phyloP scores from a whole-genome alignment of 2,888 invertebrate species.

The Mythimna vitellina region DNA sequence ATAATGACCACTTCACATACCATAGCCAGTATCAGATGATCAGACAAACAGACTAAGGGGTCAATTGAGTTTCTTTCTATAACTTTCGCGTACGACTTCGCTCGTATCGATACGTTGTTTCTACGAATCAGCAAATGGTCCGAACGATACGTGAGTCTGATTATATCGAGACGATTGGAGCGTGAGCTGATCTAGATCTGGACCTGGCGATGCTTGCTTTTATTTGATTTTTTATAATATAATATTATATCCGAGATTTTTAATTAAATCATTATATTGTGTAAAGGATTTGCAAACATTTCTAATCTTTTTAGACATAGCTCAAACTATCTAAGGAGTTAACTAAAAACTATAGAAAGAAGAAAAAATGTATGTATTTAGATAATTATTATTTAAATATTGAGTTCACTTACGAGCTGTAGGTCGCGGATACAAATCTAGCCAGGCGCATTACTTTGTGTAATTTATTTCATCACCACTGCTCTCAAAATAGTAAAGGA shows the following conservation, averaged over 20 bases:
- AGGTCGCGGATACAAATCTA: no score
- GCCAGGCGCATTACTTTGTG: no score
- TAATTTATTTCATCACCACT: no score
- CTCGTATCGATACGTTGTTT: slow-evolving; percentile 54
- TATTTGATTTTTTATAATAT: slow-evolving; percentile 10
- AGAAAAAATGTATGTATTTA: neutral
- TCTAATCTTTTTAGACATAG: no score
- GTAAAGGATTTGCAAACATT: no score
- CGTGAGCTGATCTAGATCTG: slow-evolving; percentile 45
- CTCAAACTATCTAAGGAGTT: neutral
- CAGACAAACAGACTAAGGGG: slow-evolving; percentile 33
- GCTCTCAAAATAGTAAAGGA: no score
- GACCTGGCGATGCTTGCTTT: slow-evolving; percentile 32
- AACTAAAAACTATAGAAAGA: neutral
- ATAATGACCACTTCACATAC: slow-evolving; percentile 10
- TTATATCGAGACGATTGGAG: slow-evolving; percentile 65
- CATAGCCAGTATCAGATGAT: slow-evolving; percentile 14
- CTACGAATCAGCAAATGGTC: slow-evolving; percentile 69
- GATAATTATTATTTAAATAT: neutral
- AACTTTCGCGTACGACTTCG: slow-evolving; percentile 66
- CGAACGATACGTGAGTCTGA: slow-evolving; percentile 69
- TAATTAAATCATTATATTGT: no score
- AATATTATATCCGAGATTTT: neutral
- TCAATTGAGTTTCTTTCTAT: slow-evolving; percentile 67
- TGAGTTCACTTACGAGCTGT: no score